Conservation (phyloP, 2,888 invertebrate species). For the Eupithecia exiguata region DNA sequence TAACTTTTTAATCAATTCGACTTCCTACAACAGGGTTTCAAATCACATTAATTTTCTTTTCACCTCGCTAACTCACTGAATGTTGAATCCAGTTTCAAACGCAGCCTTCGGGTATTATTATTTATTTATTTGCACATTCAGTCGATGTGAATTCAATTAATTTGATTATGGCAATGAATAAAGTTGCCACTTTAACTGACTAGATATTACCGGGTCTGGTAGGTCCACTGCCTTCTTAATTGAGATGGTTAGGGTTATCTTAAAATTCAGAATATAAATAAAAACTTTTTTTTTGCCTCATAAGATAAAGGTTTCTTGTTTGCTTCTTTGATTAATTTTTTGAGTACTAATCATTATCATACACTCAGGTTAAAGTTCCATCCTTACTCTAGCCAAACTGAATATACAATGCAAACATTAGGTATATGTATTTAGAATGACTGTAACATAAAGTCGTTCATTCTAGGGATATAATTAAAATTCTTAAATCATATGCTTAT, state of each 20-base stretch:
- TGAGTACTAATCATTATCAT: no score
- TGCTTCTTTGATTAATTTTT: no score
- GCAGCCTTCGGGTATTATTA: slow-evolving; percentile 47
- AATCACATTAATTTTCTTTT: slow-evolving; percentile 35
- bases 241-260: neutral
- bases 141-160: slow-evolving; percentile 57
- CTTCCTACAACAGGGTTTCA: slow-evolving; percentile 30
- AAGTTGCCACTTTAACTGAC: slow-evolving; percentile 45
- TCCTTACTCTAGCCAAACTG: no score
- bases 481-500: no score
- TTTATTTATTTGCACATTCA: slow-evolving; percentile 54
- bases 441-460: no score
- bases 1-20: slow-evolving; percentile 24
- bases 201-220: slow-evolving; percentile 19
- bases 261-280: neutral
- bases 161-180: slow-evolving; percentile 57
- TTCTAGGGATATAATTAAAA: no score
- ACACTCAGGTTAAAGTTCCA: no score
- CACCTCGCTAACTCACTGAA: slow-evolving; percentile 29
- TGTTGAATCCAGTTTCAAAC: slow-evolving; percentile 28
- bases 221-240: neutral
- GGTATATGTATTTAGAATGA: no score
- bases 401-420: no score
- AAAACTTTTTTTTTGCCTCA: neutral
- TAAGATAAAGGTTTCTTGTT: no score